phyloP scores from a whole-genome alignment of 2,113 vertebrate species.

The Perca schrenkii region DNA sequence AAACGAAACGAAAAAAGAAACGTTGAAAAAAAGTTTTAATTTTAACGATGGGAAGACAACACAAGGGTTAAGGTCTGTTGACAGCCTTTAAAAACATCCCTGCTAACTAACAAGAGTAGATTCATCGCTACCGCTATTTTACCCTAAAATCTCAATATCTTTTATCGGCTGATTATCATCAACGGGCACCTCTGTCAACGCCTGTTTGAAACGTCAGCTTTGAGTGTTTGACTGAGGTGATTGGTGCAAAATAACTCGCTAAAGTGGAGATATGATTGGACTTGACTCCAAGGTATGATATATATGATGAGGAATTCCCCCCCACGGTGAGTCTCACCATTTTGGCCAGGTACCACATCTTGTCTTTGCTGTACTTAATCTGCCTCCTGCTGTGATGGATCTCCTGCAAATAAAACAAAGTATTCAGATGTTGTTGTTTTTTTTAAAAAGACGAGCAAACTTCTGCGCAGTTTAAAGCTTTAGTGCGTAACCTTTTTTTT shows the following conservation, averaged over 20 bases:
- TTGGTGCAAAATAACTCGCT: background rate
- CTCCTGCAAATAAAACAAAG: slow-evolving; percentile 83
- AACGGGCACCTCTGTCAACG: too few relatives aligned
- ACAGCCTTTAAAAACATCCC: too few relatives aligned
- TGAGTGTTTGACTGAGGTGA: background rate
- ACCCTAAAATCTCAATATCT: background rate
- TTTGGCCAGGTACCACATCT: slow-evolving; percentile 99
- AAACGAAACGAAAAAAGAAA: too few relatives aligned
- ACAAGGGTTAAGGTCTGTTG: background rate
- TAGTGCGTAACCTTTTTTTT: too few relatives aligned
- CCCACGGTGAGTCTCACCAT: slow-evolving; percentile 79
- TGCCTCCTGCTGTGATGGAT: slow-evolving; percentile 92
- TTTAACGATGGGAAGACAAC: too few relatives aligned
- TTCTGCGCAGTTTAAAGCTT: background rate
- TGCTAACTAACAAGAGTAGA: background rate
- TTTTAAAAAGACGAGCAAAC: background rate
- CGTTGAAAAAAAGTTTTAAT: too few relatives aligned
- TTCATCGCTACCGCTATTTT: background rate
- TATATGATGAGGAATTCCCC: background rate
- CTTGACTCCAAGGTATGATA: background rate
- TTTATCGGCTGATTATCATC: background rate
- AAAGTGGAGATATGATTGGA: background rate
- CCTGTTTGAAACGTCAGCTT: background rate
- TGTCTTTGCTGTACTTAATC: slow-evolving; percentile 97
- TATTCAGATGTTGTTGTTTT: background rate